Evolutionary conservation across 2,113 vertebrate genomes (phyloP), one percentile per base, ranked within the genome.

Genomic region (Copsychus sechellarum): DNA sequence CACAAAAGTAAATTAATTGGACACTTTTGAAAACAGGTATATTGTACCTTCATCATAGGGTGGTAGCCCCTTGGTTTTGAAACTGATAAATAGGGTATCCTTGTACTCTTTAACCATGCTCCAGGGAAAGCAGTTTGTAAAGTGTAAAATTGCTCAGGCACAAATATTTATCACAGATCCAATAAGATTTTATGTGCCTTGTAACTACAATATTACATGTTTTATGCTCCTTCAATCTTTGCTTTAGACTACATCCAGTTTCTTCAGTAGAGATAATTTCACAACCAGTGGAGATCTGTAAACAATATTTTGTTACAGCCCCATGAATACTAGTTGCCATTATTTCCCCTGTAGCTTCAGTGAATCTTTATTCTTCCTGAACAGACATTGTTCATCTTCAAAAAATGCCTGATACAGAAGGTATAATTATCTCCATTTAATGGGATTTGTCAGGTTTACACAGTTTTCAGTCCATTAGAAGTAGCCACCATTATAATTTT

Each of bases 141-240:
- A 95, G 88, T 53, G 78, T 96, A 96, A 97, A 97, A 97, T 92
- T 95, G 74, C 79, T 93, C 78, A 94, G 87, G 91, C 88, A 95
- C 93, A 96, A 90, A 94, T 98, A 96, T 95, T 97, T 98, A 97
- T 95, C 93, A 97, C 79, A 88, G 66, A 95, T 92, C 34, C 87
- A 98, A 86, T 97, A 97, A 97, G 81, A 94, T 94, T 98, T 97
- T 97, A 97, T 97, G 94, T 95, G 90, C 74, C 92, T 86, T 97
- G 82, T 97, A 97, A 97, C 87, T 95, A 90, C 42, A 96, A 57
- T 94, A 86, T 93, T 95, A 85, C 82, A 88, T 96, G 80, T 89
- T 97, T 96, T 96, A 96, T 96, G 88, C 48, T 94, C 85, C 60
- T 90, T 96, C 83, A 65, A 43, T 94, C 92, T 97, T 96, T 90